Percentiles rank a stretch among this genome's conserved stretches.
Evolutionary conservation across 2,888 invertebrate genomes (phyloP).

Genomic region (Melanotus villosus): DNA sequence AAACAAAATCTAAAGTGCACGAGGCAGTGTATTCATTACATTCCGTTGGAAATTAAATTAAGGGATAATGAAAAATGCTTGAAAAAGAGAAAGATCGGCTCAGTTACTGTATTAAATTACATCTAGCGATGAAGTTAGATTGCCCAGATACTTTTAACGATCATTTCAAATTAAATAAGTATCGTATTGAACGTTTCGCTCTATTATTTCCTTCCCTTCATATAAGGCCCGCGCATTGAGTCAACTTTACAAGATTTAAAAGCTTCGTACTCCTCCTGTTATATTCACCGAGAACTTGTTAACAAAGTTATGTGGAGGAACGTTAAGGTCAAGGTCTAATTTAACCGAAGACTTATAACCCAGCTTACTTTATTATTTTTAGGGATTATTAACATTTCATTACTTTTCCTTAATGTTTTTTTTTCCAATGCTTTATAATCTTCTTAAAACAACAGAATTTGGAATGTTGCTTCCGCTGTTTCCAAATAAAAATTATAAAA

Average conservation of each 20-base stretch:
- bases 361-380: no score
- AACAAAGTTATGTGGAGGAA: constrained; percentile 3
- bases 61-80: constrained; percentile 7
- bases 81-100: constrained; percentile 4
- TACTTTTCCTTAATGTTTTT: no score
- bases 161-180: constrained; percentile 18
- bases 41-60: background rate
- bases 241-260: constrained; percentile 7
- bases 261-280: background rate
- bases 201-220: constrained; percentile 13
- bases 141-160: constrained; percentile 20
- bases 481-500: no score
- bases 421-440: no score
- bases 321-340: constrained; percentile 1
- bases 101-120: constrained; percentile 9
- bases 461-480: no score
- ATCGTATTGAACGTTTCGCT: constrained; percentile 16
- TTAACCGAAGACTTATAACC: background rate
- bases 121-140: constrained; percentile 15
- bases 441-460: no score
- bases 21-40: background rate
- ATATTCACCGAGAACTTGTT: background rate
- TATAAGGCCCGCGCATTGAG: background rate
- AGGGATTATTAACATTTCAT: no score
- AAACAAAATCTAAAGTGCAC: constrained; percentile 5